Evolutionary conservation across 2,888 invertebrate species (phyloP), one percentile per base, ranked within the genome.

Genomic region (Megastigmus dorsalis): DNA sequence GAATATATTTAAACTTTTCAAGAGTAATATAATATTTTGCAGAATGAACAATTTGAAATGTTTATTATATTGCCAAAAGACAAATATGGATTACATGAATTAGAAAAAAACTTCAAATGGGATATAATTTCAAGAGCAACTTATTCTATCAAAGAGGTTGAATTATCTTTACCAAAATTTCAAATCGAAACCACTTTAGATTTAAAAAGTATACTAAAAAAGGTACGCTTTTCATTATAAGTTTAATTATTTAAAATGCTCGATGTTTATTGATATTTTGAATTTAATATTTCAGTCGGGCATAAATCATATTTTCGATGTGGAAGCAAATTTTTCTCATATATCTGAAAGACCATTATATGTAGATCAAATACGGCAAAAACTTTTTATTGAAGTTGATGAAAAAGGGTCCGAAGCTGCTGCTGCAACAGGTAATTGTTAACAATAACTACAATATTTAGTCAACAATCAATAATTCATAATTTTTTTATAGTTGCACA

Each of bases 41-140:
- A 90, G 89, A 92, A 93, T 63, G 89, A 90, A 0, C 90, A 93
- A 75, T 89, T 95, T 13, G 92, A 92, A 78, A 93, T 96, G 94
- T 84, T 95, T 1, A 90, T 96, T 48, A 88, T 96, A 66, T 87
- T 96, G 72, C 96, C 96, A 0, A 90, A 92, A 48, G 89, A 91
- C 45, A 88, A 91, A 18, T 90, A 92, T 68, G 95, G 95, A 0
- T 82, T 91, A 23, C 54, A 78, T 9, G 79, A 80, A 2, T 78
- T 90, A 68, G 89, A 90, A 78, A 79, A 82, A 13, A 88, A 88
- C 74, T 85, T 90, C 43, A 77, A 85, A 15, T 84, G 83, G 76
- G 78, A 87, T 63, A 67, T 87, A 3, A 79, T 90, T 41, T 74
- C 76, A 6, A 80, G 78, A 18, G 78, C 80, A 55, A 54, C 77